Percentiles rank a stretch among this genome's conserved stretches.
Conservation (phyloP, 1,140 invertebrate species). For the Physella acuta region DNA sequence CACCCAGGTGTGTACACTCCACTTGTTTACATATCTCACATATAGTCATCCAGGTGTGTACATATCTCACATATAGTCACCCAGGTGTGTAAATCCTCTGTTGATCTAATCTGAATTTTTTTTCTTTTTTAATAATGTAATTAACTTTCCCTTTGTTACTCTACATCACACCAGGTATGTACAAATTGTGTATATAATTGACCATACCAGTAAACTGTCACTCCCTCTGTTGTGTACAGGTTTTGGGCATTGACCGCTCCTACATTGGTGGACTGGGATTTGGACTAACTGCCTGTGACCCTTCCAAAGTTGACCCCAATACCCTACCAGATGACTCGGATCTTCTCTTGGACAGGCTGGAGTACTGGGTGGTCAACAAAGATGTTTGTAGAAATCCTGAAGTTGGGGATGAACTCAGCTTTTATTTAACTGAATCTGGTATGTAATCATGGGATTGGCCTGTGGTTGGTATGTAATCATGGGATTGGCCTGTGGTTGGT, state of each 20-base stretch:
- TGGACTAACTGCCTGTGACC: conserved; percentile 91
- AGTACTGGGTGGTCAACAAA: conserved; percentile 96
- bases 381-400: conserved; percentile 83
- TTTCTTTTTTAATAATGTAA: neutral
- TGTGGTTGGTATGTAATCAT: too few species aligned
- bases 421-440: conserved; percentile 78
- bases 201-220: neutral
- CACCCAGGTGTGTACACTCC: conserved; percentile 69
- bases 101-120: neutral
- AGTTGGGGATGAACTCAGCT: conserved; percentile 86
- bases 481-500: too few species aligned
- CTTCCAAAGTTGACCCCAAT: conserved; percentile 68
- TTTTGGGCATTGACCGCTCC: conserved; percentile 79
- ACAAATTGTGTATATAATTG: neutral
- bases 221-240: conserved; percentile 18
- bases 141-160: neutral
- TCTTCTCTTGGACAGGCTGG: conserved; percentile 85
- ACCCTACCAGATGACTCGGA: conserved; percentile 93
- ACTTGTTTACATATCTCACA: too few species aligned
- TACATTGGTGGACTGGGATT: conserved; percentile 87
- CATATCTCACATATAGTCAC: too few species aligned
- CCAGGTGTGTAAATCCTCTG: conserved; percentile 59
- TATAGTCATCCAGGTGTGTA: conserved; percentile 74
- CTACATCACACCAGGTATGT: too few species aligned
- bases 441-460: too few species aligned